Base-by-base conservation (phyloP, 2,888 invertebrate species). In the Calameuta pallipes region DNA sequence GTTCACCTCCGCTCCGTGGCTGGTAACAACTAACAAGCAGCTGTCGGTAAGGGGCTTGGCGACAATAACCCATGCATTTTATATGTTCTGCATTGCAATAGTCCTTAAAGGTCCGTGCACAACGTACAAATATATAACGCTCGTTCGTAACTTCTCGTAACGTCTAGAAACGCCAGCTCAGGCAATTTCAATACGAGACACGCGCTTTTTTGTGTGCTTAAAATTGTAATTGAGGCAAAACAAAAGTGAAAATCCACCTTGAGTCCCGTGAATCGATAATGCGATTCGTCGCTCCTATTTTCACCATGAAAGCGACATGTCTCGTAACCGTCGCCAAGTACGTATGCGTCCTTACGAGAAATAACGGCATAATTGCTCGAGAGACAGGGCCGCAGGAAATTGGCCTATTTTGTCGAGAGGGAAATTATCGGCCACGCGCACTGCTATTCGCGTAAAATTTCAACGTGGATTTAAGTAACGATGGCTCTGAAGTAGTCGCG, bases 1-100 rank as follows among this genome's bases (percentile, higher is more conserved):
- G 84, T 85, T 84, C 86, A 83, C 83, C 83, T 85, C 85, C 83
- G 82, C 78, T 74, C 77, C 75, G 70, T 35, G 82, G 80, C 83
- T 81, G 83, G 85, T 83, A 85, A 88, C 86, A 84, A 86, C 87
- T 88, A 88, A 88, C 86, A 86, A 87, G 88, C 85, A 85, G 84
- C 86, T 86, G 87, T 86, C 87, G 84, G 87, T 86, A 83, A 85
- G 82, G 80, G 84, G 80, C 84, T 83, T 82, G 82, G 87, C 87
- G 88, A 88, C 88, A 88, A 88, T 88, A 87, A 87, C 84, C 86
- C 85, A 83, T 86, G 86, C 82, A 86, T 88, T 86, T 87, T 88
- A 86, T 85, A 85, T 84, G 81, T 83, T 84, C 83, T 77, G 78
- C 80, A 75, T 80, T 69, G 77, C 78, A 79, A 80, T 81, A 75